Conservation (phyloP, 1,140 invertebrate species). For the Bombus breviceps region DNA sequence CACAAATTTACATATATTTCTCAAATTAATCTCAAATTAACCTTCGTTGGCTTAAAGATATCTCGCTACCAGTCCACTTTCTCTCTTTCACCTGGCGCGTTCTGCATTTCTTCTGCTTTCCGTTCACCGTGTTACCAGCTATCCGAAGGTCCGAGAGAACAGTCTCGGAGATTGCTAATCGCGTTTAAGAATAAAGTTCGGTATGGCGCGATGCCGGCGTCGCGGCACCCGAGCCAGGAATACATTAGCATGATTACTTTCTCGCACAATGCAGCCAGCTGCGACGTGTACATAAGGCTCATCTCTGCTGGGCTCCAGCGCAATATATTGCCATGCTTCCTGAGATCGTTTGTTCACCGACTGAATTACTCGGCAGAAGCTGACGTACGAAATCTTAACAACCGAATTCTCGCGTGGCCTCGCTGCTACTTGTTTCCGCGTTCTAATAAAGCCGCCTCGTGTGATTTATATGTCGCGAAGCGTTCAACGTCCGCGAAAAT, state of each 20-base stretch:
- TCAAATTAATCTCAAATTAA: neutral
- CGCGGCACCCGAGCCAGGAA: slow-evolving; percentile 59
- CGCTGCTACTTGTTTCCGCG: slow-evolving; percentile 33
- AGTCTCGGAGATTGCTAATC: slow-evolving; percentile 63
- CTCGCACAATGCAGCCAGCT: slow-evolving; percentile 64
- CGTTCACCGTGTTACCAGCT: too few relatives aligned
- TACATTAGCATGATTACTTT: slow-evolving; percentile 72
- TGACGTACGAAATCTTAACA: slow-evolving; percentile 66
- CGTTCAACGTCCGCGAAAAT: neutral
- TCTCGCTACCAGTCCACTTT: neutral
- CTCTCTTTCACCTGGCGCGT: neutral
- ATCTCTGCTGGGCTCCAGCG: slow-evolving; percentile 41
- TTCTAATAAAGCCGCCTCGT: slow-evolving; percentile 39
- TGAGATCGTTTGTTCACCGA: slow-evolving; percentile 65
- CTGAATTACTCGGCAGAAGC: slow-evolving; percentile 63
- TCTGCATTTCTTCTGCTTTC: too few relatives aligned
- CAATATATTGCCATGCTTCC: slow-evolving; percentile 58
- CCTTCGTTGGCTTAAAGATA: neutral
- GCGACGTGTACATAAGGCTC: slow-evolving; percentile 66
- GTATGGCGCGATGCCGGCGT: slow-evolving; percentile 18
- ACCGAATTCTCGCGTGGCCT: slow-evolving; percentile 47
- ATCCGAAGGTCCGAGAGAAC: neutral
- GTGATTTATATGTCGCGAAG: slow-evolving; percentile 30
- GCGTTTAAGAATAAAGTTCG: slow-evolving; percentile 70
- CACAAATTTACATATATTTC: neutral